A percentile compares a stretch with the other conserved stretches of the same genome.
Evolutionary conservation across 2,888 invertebrate species (phyloP).

Genomic region (Limenitis camilla): DNA sequence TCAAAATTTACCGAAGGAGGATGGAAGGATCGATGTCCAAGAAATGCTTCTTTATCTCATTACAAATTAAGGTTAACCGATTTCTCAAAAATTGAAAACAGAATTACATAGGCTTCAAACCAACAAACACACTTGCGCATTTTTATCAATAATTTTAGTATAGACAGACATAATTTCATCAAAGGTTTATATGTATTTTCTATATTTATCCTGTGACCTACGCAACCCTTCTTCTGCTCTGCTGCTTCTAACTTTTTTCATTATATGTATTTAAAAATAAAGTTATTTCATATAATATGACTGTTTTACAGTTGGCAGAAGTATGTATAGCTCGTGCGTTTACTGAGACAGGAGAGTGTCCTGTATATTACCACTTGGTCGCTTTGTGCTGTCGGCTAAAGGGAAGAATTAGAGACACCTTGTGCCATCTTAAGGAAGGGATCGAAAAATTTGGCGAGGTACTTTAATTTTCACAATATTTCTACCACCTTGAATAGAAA

Average conservation of each 20-base stretch:
- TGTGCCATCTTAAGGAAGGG: constrained; percentile 46
- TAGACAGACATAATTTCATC: not conserved
- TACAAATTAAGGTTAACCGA: too few species aligned
- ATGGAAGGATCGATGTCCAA: too few species aligned
- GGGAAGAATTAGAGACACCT: constrained; percentile 42
- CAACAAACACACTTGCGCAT: not conserved
- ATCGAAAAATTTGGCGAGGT: constrained; percentile 54
- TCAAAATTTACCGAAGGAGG: not conserved
- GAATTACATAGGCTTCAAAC: too few species aligned
- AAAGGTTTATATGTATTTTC: too few species aligned
- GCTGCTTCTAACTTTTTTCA: constrained; percentile 23
- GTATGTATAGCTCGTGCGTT: constrained; percentile 48
- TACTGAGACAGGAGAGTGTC: constrained; percentile 38
- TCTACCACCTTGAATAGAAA: not conserved
- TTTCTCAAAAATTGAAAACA: too few species aligned
- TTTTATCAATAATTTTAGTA: not conserved
- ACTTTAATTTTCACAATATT: constrained; percentile 5
- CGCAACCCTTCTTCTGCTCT: constrained; percentile 28
- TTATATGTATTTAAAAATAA: too few species aligned
- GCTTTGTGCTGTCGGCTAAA: constrained; percentile 51
- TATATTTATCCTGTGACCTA: constrained; percentile 33
- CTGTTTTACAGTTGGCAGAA: constrained; percentile 42
- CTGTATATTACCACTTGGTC: constrained; percentile 49
- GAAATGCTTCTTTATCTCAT: too few species aligned
- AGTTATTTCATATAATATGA: not conserved